Percentiles rank a stretch among this genome's conserved stretches.
Conservation (phyloP, 2,113 vertebrate species). For the Formicarius rufipectus region DNA sequence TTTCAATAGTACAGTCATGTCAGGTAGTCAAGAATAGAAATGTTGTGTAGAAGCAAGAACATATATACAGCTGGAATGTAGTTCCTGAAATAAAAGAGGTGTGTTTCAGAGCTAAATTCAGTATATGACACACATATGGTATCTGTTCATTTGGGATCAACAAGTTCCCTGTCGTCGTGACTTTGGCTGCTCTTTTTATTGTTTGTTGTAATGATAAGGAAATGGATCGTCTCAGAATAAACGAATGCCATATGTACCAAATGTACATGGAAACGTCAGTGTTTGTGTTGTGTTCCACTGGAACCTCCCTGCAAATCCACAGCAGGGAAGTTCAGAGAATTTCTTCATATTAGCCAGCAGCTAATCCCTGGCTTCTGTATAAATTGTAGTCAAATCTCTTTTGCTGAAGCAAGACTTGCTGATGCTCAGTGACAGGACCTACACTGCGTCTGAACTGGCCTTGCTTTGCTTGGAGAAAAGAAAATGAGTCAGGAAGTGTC, state of each 20-base stretch:
- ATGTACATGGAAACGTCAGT: not conserved
- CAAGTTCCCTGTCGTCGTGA: not conserved
- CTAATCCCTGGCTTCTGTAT: not conserved
- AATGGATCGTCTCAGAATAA: not conserved
- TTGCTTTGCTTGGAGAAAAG: not conserved
- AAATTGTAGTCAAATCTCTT: not conserved
- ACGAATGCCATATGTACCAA: not conserved
- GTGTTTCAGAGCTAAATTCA: not conserved
- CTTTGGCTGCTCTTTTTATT: slow-evolving; percentile 32
- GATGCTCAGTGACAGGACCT: not conserved
- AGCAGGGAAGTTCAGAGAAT: not conserved
- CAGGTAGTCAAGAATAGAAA: not conserved
- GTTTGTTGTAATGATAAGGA: slow-evolving; percentile 34
- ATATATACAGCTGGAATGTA: not conserved
- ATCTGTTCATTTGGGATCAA: not conserved
- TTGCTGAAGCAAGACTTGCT: not conserved
- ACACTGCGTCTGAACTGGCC: not conserved
- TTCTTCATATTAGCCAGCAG: not conserved
- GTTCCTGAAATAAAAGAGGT: not conserved
- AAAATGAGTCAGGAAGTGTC: not conserved
- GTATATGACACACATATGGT: not conserved
- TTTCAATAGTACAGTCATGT: not conserved
- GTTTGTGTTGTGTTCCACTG: not conserved
- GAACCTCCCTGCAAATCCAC: not conserved
- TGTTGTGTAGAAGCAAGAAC: not conserved